Evolutionary conservation across 2,113 vertebrate species (phyloP).

Genomic region (Theristicus caerulescens): DNA sequence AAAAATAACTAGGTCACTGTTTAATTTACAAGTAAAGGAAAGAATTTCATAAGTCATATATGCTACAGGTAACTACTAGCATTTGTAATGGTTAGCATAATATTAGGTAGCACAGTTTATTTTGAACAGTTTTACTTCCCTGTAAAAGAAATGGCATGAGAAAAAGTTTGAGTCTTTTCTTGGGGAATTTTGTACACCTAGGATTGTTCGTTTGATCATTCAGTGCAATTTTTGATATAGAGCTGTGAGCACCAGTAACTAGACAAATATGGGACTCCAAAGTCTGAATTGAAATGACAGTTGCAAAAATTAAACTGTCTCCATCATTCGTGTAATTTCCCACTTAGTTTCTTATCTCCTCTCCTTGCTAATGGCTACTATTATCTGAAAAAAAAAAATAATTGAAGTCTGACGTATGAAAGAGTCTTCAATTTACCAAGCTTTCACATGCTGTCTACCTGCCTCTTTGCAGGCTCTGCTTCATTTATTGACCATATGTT

Average conservation of each 20-base stretch:
- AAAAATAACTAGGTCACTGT: neutral
- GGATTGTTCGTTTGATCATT: neutral
- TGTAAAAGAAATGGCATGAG: neutral
- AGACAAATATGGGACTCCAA: neutral
- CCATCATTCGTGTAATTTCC: neutral
- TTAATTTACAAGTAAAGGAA: neutral
- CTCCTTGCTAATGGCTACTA: neutral
- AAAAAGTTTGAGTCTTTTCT: neutral
- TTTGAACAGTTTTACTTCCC: neutral
- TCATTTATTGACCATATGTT: neutral
- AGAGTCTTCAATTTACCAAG: neutral
- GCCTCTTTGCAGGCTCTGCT: neutral
- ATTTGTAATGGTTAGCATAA: neutral
- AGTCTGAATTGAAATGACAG: neutral
- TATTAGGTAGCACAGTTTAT: neutral
- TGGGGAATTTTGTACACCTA: neutral
- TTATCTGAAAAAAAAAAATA: neutral
- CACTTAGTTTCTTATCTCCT: neutral
- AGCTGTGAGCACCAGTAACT: neutral
- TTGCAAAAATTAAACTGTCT: neutral
- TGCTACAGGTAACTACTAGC: neutral
- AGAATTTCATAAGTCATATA: neutral
- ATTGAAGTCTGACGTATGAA: neutral
- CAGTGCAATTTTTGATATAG: neutral
- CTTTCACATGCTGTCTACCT: neutral